Conservation (phyloP, 2,797 vertebrate species). For the Amblyopsis hoosieri region DNA sequence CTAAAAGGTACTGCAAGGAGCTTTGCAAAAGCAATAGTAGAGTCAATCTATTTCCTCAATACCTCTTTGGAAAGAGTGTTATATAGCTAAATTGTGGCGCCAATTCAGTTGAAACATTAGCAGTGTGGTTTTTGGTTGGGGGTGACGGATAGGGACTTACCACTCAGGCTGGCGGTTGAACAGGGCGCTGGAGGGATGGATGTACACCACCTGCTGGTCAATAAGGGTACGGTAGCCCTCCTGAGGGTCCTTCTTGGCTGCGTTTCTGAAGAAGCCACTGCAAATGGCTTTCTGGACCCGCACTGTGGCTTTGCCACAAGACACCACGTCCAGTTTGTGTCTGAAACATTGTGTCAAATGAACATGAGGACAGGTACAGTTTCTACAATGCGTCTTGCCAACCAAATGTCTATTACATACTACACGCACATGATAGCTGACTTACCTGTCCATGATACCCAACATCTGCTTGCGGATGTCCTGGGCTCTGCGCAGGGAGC, state of each 20-base stretch:
- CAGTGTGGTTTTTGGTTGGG: not conserved
- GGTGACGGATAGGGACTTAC: slow-evolving; percentile 66
- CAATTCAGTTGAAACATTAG: too few relatives aligned
- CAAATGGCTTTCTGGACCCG: slow-evolving; percentile 98
- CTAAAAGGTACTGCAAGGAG: not conserved
- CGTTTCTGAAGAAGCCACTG: slow-evolving; percentile 97
- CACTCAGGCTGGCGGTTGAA: slow-evolving; percentile 98
- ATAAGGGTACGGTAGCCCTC: slow-evolving; percentile 97
- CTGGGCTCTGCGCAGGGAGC: slow-evolving; percentile 92
- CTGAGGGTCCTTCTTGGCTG: slow-evolving; percentile 97
- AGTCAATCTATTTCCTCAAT: too few relatives aligned
- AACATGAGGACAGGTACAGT: too few relatives aligned
- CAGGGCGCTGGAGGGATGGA: slow-evolving; percentile 96
- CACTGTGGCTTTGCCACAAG: slow-evolving; percentile 96
- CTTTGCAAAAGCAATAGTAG: too few relatives aligned
- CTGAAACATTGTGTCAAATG: slow-evolving; percentile 56
- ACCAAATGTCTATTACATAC: not conserved
- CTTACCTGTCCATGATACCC: slow-evolving; percentile 96
- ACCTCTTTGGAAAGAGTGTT: too few relatives aligned
- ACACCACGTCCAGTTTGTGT: slow-evolving; percentile 97
- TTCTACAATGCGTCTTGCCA: too few relatives aligned
- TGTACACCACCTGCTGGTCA: slow-evolving; percentile 98
- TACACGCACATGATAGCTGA: not conserved
- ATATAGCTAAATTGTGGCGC: too few relatives aligned
- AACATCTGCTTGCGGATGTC: slow-evolving; percentile 99